These are phyloP conservation scores for Bubo blakistoni DNA, from an alignment of 2,113 vertebrate species.

Conservation along the genomic window DNA sequence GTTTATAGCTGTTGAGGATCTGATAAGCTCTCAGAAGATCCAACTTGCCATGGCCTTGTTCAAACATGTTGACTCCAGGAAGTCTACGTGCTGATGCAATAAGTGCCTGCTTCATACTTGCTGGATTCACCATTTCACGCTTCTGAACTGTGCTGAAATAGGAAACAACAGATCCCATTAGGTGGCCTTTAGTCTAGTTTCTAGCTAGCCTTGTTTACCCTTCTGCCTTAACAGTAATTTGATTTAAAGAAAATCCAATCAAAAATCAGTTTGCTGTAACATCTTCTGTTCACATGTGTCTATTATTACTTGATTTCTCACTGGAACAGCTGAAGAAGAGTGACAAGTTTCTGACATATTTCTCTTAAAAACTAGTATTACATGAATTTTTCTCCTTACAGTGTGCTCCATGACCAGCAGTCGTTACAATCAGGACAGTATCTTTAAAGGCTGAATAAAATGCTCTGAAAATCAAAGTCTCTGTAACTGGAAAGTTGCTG, in stretches of 20 bases:
- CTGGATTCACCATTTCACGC: conserved; percentile 93
- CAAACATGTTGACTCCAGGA: conserved; percentile 98
- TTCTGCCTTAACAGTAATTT: not conserved
- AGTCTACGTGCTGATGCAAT: conserved; percentile 94
- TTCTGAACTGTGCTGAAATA: conserved; percentile 88
- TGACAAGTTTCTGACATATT: not conserved
- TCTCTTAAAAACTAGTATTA: not conserved
- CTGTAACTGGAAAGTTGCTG: not conserved
- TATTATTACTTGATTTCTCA: not conserved
- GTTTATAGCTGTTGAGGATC: conserved; percentile 96
- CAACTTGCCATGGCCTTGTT: conserved; percentile 96
- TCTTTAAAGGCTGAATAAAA: not conserved
- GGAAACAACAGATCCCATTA: not conserved
- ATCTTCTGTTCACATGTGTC: not conserved
- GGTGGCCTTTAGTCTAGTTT: not conserved
- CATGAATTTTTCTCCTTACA: not conserved
- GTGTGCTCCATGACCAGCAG: not conserved
- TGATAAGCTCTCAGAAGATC: conserved; percentile 96
- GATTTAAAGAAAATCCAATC: not conserved
- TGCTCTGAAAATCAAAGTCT: not conserved
- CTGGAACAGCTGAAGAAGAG: not conserved
- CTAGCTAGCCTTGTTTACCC: not conserved
- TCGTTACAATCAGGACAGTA: not conserved
- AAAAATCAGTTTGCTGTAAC: not conserved
- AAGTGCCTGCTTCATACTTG: conserved; percentile 98